Evolutionary conservation across 2,113 vertebrate genomes (phyloP).

Genomic region (Dasyprocta punctata): DNA sequence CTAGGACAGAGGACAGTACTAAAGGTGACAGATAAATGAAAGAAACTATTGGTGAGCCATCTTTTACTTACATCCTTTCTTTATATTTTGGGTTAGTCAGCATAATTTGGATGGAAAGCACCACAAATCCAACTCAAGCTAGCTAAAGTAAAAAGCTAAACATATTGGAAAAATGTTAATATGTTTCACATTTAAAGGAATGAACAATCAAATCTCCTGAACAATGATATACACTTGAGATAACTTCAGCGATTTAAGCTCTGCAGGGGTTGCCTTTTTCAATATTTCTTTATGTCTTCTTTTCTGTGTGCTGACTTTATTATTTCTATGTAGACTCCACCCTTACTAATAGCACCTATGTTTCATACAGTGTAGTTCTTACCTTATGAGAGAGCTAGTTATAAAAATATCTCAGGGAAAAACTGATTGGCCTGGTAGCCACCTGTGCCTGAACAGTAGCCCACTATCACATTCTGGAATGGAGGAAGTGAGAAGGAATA

Average conservation of each 20-base stretch:
- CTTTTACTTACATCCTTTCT: constrained; percentile 11
- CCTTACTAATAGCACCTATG: neutral
- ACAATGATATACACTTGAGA: neutral
- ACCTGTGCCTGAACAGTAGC: neutral
- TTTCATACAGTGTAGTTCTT: neutral
- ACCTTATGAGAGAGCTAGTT: neutral
- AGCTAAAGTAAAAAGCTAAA: neutral
- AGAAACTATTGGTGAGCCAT: neutral
- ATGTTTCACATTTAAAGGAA: neutral
- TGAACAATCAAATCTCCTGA: neutral
- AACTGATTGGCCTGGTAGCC: neutral
- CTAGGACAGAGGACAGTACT: neutral
- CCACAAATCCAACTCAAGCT: neutral
- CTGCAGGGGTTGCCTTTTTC: neutral
- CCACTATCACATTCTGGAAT: neutral
- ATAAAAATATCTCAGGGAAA: neutral
- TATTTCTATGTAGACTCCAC: neutral
- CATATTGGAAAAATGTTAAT: neutral
- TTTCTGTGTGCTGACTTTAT: neutral
- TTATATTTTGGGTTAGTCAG: neutral
- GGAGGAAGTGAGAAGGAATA: neutral
- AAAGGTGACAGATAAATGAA: neutral
- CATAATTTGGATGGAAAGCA: neutral
- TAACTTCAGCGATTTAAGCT: neutral
- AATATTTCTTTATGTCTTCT: neutral